These are phyloP conservation scores for Fregetta grallaria DNA, from an alignment of 2,113 vertebrate genomes.

Conservation along the genomic window DNA sequence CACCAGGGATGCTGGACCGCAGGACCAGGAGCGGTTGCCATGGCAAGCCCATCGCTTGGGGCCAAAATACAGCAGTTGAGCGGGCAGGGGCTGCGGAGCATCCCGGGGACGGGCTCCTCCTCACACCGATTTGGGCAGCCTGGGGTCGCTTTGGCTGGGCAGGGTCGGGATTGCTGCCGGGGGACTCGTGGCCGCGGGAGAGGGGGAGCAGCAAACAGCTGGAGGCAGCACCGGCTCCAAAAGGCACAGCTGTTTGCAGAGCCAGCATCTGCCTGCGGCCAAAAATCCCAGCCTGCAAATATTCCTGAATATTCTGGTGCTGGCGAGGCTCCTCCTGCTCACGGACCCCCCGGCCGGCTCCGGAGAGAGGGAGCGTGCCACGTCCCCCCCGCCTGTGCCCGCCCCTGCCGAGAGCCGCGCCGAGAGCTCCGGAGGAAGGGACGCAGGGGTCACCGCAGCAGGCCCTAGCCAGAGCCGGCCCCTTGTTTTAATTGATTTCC, in stretches of 20 bases:
- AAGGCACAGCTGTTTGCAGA: neutral
- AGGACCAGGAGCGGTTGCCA: neutral
- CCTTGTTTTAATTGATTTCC: accelerated
- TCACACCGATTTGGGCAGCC: accelerated
- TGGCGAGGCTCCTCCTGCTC: neutral
- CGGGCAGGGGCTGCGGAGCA: neutral
- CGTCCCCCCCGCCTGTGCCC: neutral
- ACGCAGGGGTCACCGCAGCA: accelerated
- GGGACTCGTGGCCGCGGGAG: neutral
- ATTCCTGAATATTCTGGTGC: neutral
- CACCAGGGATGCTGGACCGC: accelerated
- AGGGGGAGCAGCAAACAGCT: neutral
- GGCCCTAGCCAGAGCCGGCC: accelerated
- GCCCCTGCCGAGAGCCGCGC: neutral
- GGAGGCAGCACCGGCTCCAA: neutral
- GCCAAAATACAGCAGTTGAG: neutral
- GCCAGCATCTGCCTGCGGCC: neutral
- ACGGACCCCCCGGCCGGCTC: accelerated
- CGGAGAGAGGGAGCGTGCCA: neutral
- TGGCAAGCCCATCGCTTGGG: neutral
- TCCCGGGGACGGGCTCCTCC: neutral
- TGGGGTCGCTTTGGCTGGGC: neutral
- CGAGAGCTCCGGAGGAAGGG: neutral
- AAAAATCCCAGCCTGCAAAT: neutral
- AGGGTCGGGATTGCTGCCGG: accelerated